These are phyloP conservation scores for Hesperia comma DNA, from an alignment of 2,888 invertebrate species.

Conservation along the genomic window DNA sequence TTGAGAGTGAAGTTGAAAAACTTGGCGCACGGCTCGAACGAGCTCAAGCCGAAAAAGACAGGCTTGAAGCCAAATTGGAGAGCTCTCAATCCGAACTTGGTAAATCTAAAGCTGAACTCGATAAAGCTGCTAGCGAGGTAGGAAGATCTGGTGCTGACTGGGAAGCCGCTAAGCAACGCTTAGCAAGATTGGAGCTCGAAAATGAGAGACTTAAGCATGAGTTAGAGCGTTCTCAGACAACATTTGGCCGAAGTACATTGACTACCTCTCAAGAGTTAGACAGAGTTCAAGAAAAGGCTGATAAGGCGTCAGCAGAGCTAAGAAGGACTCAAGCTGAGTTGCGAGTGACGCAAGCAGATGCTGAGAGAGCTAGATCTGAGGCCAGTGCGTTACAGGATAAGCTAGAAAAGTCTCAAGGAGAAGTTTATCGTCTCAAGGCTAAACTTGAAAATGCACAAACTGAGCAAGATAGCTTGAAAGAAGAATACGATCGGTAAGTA, in stretches of 20 bases:
- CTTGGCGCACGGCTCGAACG: slow-evolving; percentile 93
- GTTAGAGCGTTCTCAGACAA: slow-evolving; percentile 91
- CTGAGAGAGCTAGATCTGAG: slow-evolving; percentile 93
- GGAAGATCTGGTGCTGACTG: slow-evolving; percentile 95
- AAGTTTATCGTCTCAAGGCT: slow-evolving; percentile 96
- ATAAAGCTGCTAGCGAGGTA: slow-evolving; percentile 95
- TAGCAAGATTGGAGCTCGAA: slow-evolving; percentile 94
- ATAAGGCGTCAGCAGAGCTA: slow-evolving; percentile 92
- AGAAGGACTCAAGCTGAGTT: slow-evolving; percentile 95
- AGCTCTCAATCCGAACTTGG: slow-evolving; percentile 96
- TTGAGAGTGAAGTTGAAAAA: slow-evolving; percentile 96
- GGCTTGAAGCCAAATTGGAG: slow-evolving; percentile 95
- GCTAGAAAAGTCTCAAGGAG: slow-evolving; percentile 96
- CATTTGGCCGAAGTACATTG: slow-evolving; percentile 92
- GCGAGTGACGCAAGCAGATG: slow-evolving; percentile 95
- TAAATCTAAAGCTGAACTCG: slow-evolving; percentile 96
- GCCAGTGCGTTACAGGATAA: slow-evolving; percentile 95
- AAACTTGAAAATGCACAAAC: slow-evolving; percentile 97
- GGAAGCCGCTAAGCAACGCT: slow-evolving; percentile 92
- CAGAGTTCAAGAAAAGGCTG: slow-evolving; percentile 92
- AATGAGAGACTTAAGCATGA: slow-evolving; percentile 95
- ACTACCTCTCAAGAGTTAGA: slow-evolving; percentile 93
- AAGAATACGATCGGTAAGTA: slow-evolving; percentile 91
- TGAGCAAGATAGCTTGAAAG: slow-evolving; percentile 95
- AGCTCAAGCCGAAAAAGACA: slow-evolving; percentile 95